Conservation (phyloP, 2,888 invertebrate genomes). For the Cataglyphis cursor region DNA sequence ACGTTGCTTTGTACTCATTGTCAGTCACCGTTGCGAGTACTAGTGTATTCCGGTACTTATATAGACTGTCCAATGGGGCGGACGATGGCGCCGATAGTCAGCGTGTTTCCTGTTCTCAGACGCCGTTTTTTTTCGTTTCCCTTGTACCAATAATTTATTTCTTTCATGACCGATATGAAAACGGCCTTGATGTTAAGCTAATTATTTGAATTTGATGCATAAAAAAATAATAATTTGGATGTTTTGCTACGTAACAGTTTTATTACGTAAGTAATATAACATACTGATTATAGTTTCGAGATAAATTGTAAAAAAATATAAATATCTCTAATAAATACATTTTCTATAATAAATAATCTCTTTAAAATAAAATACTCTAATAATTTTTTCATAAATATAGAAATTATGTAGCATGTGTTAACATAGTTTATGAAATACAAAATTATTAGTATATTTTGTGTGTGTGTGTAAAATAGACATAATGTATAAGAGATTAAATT, state of each 20-base stretch:
- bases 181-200: background rate
- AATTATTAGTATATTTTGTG: background rate
- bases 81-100: conserved; percentile 74
- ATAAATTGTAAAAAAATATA: conserved; percentile 3
- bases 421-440: background rate
- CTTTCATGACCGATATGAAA: conserved; percentile 6
- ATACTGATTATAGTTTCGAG: background rate
- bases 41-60: conserved; percentile 69
- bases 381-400: background rate
- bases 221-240: background rate
- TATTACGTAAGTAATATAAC: background rate
- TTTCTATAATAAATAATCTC: too few species aligned
- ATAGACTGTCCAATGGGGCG: conserved; percentile 72
- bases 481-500: background rate
- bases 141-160: conserved; percentile 37
- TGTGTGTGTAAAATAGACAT: background rate
- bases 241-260: background rate
- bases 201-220: background rate
- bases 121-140: conserved; percentile 16
- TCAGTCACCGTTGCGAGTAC: conserved; percentile 26
- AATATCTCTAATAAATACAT: background rate
- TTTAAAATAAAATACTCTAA: background rate
- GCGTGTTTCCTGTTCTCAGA: conserved; percentile 71
- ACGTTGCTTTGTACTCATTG: conserved; percentile 43
- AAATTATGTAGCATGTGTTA: background rate